phyloP scores from a whole-genome alignment of 2,888 invertebrate species.

The Congeria kusceri region DNA sequence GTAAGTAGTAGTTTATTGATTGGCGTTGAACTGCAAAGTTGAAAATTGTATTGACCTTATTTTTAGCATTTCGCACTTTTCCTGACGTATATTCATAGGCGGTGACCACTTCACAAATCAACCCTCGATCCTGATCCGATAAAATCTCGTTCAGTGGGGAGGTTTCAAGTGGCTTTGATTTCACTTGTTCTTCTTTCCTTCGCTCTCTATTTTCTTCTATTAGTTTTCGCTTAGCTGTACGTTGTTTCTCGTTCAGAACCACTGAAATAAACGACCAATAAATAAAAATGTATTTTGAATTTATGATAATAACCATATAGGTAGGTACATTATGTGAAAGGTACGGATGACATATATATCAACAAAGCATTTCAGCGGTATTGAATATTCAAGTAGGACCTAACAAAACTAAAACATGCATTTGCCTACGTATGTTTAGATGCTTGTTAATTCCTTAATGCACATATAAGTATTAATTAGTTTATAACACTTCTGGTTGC shows the following conservation, averaged over 20 bases:
- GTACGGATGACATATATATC: too few relatives aligned
- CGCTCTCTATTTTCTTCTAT: slow-evolving; percentile 85
- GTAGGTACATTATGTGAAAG: too few relatives aligned
- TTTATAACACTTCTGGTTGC: too few relatives aligned
- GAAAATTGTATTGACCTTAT: slow-evolving; percentile 50
- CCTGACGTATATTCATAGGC: slow-evolving; percentile 79
- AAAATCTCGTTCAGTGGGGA: slow-evolving; percentile 65
- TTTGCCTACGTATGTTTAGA: too few relatives aligned
- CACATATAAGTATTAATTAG: too few relatives aligned
- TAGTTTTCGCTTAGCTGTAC: slow-evolving; percentile 85
- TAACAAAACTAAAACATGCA: too few relatives aligned
- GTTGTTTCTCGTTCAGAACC: slow-evolving; percentile 85
- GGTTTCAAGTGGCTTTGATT: slow-evolving; percentile 44
- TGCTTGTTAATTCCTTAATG: too few relatives aligned
- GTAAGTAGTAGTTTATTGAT: too few relatives aligned
- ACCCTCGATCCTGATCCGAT: slow-evolving; percentile 74
- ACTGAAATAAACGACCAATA: slow-evolving; percentile 78
- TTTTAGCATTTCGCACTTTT: slow-evolving; percentile 49
- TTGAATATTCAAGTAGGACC: too few relatives aligned
- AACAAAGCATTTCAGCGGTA: too few relatives aligned
- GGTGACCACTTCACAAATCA: slow-evolving; percentile 77
- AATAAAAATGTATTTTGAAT: background rate
- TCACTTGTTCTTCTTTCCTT: slow-evolving; percentile 70
- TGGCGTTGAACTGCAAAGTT: too few relatives aligned
- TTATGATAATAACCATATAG: too few relatives aligned